Base-by-base conservation (phyloP, 2,113 vertebrate genomes). In the Mystacornis crossleyi region DNA sequence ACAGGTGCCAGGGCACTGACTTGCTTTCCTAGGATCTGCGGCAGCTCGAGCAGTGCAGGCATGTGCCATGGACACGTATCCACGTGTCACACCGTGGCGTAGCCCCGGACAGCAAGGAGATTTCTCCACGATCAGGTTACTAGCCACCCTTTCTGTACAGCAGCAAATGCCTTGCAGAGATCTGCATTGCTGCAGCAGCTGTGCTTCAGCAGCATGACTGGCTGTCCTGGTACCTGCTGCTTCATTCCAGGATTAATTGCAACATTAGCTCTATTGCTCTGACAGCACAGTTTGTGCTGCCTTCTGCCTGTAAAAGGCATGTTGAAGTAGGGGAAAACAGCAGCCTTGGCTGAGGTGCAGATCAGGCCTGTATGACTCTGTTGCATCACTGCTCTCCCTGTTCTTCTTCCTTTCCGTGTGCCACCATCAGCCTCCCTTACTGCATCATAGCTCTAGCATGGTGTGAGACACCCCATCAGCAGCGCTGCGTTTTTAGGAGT, bases 1-100 rank as follows among this genome's bases (percentile, higher is more conserved):
- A 62, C 54, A 53, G 51, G 47, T 60, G 47, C 58, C 2, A 1
- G n/a, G 20, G 54, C 9, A 8, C 38, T 61, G 40, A 66, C 2
- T 6, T 1, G 2, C 42, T 69, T 89, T 36, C 71, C 73, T 51
- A 65, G 48, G 40, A 67, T 58, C n/a, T 83, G 55, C 4, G 3
- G 65, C 61, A 62, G 50, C 64, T 21, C 31, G n/a, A 69, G 65
- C 51, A 8, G 1, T 0, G 5, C 61, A 38, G 53, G 25, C 9
- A 1, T 74, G 45, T 71, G 14, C 65, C 13, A 0, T 8, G 28
- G 71, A 34, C 19, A 3, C 1, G 1, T 48, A 78, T 34, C 69
- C 54, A 16, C 0, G 1, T 42, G 54, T 77, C 51, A 20, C 11
- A 3, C 36, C 12, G 1, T n/a, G 61, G 31, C 0, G 1, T 66